Evolutionary conservation across 2,113 vertebrate genomes (phyloP).

Genomic region (Genyomyrus donnyi): DNA sequence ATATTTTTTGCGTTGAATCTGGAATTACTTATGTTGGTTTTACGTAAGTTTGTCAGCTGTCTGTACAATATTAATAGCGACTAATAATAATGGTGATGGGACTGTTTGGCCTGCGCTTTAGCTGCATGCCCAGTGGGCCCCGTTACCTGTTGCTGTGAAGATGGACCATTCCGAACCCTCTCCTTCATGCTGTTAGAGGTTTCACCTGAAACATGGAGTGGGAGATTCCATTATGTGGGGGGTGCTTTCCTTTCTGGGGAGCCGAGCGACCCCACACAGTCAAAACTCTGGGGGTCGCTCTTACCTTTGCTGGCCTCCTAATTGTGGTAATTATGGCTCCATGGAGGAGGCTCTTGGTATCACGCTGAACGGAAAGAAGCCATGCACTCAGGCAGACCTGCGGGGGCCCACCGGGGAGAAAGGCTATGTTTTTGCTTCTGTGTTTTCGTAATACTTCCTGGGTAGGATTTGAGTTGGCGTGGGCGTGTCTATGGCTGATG

Average conservation of each 20-base stretch:
- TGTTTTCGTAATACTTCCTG: neutral
- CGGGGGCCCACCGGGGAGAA: neutral
- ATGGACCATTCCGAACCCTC: conserved; percentile 32
- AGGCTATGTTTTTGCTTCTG: neutral
- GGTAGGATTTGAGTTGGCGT: neutral
- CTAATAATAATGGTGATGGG: neutral
- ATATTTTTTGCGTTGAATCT: neutral
- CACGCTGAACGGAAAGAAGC: conserved; percentile 12
- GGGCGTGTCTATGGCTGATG: neutral
- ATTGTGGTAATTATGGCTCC: conserved; percentile 40
- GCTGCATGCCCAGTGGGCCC: neutral
- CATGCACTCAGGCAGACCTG: neutral
- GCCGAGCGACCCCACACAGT: conserved; percentile 34
- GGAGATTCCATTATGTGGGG: neutral
- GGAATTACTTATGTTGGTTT: neutral
- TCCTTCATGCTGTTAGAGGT: conserved; percentile 32
- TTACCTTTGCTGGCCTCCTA: conserved; percentile 35
- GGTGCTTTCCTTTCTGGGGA: conserved; percentile 16
- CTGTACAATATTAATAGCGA: neutral
- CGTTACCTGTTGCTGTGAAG: conserved; percentile 32
- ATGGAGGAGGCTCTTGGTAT: conserved; percentile 26
- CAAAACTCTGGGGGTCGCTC: conserved; percentile 25
- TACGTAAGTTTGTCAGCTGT: neutral
- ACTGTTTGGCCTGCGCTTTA: neutral
- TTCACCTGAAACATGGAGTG: conserved; percentile 27